Base-by-base conservation (phyloP, 2,113 vertebrate species). In the Tylochromis polylepis region DNA sequence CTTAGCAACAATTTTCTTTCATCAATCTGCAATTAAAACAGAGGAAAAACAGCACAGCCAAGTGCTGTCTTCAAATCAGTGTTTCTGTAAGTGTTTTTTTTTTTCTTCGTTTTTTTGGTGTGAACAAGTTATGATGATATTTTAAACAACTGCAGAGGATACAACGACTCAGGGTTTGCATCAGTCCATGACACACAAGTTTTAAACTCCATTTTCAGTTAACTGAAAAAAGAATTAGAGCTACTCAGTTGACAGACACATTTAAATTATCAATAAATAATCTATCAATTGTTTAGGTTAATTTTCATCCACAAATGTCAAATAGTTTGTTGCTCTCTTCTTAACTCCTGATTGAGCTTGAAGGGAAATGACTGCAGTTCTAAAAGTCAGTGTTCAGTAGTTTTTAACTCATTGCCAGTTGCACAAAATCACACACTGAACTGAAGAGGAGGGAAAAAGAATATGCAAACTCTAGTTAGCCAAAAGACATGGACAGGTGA, bases 1-100 rank as follows among this genome's bases (percentile, higher is more conserved):
- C 82, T 86, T 55, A 58, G 18, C 53, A 36, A 27, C 46, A 72
- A 55, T 79, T 82, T 16, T 5, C 59, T 49, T 51, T 77, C 43
- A 31, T 77, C 27, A 77, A 12, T 31, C 18, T 8, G 46, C 46
- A 53, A n/a, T 51, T 77, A 77, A 53, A 46, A 20, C 46, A 51
- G 72, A 77, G 46, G 11, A 77, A 53, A 77, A 24, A 51, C 15
- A 12, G 27, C 24, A 31, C 43, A 8, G n/a, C n/a, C n/a, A n/a
- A n/a, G 24, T 20, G 16, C 15, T 8, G 15, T 31, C 43, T 31
- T 24, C 16, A 2, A 77, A 77, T 51, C 70, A 51, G 27, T 31
- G 3, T 29, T 20, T 20, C 24, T 75, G 43, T 20, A 29, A 12
- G 70, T 46, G 67, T 2, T 14, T 65, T 20, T 38, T 34, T 36